Conservation (phyloP, 2,888 invertebrate species). For the Piscicola geometra region DNA sequence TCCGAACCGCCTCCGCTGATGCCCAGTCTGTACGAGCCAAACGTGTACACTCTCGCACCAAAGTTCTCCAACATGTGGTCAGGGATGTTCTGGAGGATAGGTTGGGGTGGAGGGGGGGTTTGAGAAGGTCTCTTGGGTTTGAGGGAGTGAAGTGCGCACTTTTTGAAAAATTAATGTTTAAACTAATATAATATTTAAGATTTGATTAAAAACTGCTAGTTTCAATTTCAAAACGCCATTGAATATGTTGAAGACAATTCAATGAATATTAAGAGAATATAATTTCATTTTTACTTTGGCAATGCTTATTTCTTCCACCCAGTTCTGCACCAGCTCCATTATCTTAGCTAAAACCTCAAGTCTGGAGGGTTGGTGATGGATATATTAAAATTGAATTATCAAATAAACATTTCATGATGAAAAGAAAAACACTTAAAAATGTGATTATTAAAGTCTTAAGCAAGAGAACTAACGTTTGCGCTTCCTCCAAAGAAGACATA, state of each 20-base stretch:
- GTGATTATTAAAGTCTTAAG: too few relatives aligned
- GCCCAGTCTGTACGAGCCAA: constrained; percentile 84
- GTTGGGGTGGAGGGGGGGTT: too few relatives aligned
- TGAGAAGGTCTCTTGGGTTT: too few relatives aligned
- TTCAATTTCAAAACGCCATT: too few relatives aligned
- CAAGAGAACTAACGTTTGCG: neutral
- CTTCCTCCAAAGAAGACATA: constrained; percentile 59
- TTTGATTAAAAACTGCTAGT: neutral
- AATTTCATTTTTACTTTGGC: constrained; percentile 56
- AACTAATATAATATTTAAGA: too few relatives aligned
- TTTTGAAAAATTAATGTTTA: too few relatives aligned
- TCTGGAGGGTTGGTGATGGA: too few relatives aligned
- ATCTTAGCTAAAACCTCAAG: constrained; percentile 68
- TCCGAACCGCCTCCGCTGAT: constrained; percentile 95
- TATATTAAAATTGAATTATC: too few relatives aligned
- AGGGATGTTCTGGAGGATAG: constrained; percentile 79
- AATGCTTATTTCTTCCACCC: constrained; percentile 85
- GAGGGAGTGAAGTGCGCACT: too few relatives aligned
- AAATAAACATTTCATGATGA: too few relatives aligned
- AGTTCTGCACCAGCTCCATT: constrained; percentile 83
- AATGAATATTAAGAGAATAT: neutral
- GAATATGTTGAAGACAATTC: neutral
- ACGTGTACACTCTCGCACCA: constrained; percentile 98
- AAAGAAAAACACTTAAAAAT: too few relatives aligned
- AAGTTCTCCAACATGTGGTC: constrained; percentile 77